Evolutionary conservation across 53 echinoderm and acorn worm species (phyloP), one percentile per base, ranked within the genome.

Genomic region (Stichopus horrens): DNA sequence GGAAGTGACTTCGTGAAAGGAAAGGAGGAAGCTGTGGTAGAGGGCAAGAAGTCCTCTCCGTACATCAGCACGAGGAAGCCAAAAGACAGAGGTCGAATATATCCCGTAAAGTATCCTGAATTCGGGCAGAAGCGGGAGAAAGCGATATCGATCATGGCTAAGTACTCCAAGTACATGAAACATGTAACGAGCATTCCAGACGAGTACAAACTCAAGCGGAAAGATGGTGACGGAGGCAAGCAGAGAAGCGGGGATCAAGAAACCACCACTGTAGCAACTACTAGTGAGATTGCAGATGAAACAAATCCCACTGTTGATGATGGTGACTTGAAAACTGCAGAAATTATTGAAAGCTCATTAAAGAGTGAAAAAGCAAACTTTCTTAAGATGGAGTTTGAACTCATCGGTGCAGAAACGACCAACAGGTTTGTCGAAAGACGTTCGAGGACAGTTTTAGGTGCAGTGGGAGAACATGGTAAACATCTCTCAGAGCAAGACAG

Each of bases 81-180:
- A 23, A 85, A 65, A 23, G 14, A 23, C 51, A 85, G 63, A 53
- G 85, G 67, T 11, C 66, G 9, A 5, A 52, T 67, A 23, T 37
- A 85, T 52, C 67, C 85, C 5, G 65, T 66, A 52, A 85, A 85
- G 59, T 85, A 85, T 52, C 85, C 85, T 10, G 65, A 85, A 66
- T 65, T 85, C 37, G 85, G 37, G 7, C 85, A 63, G 37, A 85
- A 85, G 51, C 19, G 87, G 87, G 87, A 87, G 14, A 87, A 87
- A 57, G 87, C 87, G 6, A n/a, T 87, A 57, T 87, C 87, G 3
- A 87, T 87, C 87, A 87, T 87, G 87, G 87, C 87, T 16, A 87
- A 87, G 55, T 87, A 87, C 21, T 87, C 87, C 9, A 87, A 87
- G 11, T 87, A 87, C 75, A 87, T 87, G 87, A 87, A 87, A 56